Conservation (phyloP, 2,113 vertebrate species). For the Oriolus oriolus region DNA sequence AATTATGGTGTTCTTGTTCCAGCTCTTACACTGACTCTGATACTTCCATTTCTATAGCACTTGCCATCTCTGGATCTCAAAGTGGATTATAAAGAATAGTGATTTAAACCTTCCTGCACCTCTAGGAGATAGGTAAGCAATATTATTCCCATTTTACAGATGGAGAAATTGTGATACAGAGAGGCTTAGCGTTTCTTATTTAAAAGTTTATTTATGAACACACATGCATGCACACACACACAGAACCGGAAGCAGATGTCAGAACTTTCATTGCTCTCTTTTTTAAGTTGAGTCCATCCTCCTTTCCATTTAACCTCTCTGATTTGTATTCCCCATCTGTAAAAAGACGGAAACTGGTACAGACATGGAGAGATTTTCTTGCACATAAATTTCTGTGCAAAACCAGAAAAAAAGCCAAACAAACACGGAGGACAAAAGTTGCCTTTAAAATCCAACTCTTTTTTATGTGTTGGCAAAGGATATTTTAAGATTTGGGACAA, state of each 20-base stretch:
- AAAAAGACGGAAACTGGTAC: constrained; percentile 47
- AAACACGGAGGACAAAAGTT: rapidly evolving
- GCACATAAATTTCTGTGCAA: neutral
- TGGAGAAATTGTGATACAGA: constrained; percentile 67
- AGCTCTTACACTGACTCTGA: constrained; percentile 63
- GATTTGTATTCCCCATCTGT: constrained; percentile 69
- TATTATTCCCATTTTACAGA: constrained; percentile 69
- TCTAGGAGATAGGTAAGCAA: constrained; percentile 68
- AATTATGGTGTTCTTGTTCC: constrained; percentile 44
- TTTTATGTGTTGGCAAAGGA: neutral
- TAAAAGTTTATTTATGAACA: neutral
- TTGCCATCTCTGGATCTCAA: constrained; percentile 72
- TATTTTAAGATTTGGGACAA: neutral
- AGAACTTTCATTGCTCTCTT: constrained; percentile 8
- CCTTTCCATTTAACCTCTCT: constrained; percentile 69
- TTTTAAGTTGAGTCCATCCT: constrained; percentile 29
- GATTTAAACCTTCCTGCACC: constrained; percentile 67
- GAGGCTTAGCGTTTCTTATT: constrained; percentile 44
- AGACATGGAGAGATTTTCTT: neutral
- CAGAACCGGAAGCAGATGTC: neutral
- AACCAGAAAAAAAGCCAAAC: neutral
- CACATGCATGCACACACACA: neutral
- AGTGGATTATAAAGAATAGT: constrained; percentile 73
- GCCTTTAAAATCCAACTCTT: neutral
- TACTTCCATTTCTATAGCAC: constrained; percentile 68